Evolutionary conservation across 1,140 invertebrate genomes (phyloP).

Genomic region (Euura lappo): DNA sequence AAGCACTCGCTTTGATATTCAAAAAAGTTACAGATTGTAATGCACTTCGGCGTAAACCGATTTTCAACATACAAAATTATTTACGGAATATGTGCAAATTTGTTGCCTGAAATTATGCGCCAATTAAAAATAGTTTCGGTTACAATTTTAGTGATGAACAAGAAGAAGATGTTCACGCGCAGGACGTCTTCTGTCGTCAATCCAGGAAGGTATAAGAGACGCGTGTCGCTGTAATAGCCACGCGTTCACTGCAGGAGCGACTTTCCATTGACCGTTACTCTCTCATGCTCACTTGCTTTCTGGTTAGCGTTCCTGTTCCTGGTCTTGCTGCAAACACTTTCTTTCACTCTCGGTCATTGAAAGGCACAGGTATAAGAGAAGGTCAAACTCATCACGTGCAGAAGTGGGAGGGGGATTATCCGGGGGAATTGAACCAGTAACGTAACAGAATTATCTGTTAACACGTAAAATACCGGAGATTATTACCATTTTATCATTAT

Average conservation of each 20-base stretch:
- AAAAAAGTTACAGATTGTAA: too few relatives aligned
- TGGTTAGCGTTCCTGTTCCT: not conserved
- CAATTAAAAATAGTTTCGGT: too few relatives aligned
- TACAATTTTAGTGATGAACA: too few relatives aligned
- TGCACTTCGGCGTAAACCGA: too few relatives aligned
- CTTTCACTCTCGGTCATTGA: slow-evolving; percentile 1
- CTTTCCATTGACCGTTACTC: slow-evolving; percentile 4
- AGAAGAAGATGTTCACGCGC: too few relatives aligned
- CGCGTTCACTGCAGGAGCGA: not conserved
- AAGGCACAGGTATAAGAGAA: not conserved
- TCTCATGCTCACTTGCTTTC: not conserved
- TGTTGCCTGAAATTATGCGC: too few relatives aligned
- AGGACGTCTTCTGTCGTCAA: too few relatives aligned
- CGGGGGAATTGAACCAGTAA: not conserved
- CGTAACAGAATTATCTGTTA: not conserved
- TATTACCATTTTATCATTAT: not conserved
- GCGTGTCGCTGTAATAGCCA: too few relatives aligned
- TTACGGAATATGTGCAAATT: too few relatives aligned
- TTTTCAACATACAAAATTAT: too few relatives aligned
- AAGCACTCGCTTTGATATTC: too few relatives aligned
- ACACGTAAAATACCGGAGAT: slow-evolving; percentile 5
- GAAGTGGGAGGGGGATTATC: not conserved
- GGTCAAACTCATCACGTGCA: not conserved
- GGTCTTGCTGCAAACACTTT: not conserved
- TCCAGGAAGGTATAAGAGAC: too few relatives aligned